Evolutionary conservation across 2,888 invertebrate species (phyloP).

Genomic region (Micoletzkya japonica): DNA sequence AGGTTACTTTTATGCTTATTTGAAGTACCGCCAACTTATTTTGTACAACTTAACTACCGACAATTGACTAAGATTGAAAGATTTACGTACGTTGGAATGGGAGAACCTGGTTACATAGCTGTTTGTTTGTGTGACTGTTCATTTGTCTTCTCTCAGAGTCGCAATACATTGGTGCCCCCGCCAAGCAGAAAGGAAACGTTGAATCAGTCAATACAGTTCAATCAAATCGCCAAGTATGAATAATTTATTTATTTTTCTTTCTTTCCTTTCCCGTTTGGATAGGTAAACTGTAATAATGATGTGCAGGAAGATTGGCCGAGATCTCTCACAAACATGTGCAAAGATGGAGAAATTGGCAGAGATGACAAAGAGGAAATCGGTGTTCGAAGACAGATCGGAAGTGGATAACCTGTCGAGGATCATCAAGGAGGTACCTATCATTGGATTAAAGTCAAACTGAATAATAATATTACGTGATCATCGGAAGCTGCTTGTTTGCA

Average conservation of each 20-base stretch:
- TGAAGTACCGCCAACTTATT: too few species aligned
- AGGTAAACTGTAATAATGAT: background rate
- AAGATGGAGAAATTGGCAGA: slow-evolving; percentile 91
- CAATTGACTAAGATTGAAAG: too few species aligned
- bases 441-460: too few species aligned
- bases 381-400: slow-evolving; percentile 96
- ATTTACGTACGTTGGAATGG: background rate
- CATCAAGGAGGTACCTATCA: slow-evolving; percentile 79
- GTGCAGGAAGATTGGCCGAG: slow-evolving; percentile 83
- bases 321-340: slow-evolving; percentile 90
- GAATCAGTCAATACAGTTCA: slow-evolving; percentile 58
- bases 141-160: slow-evolving; percentile 8
- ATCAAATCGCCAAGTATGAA: slow-evolving; percentile 57
- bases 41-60: too few species aligned
- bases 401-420: slow-evolving; percentile 96
- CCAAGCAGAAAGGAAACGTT: slow-evolving; percentile 50
- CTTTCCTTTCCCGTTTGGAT: background rate
- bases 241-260: background rate
- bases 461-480: too few species aligned
- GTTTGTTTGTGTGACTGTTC: background rate
- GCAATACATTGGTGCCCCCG: slow-evolving; percentile 28
- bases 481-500: too few species aligned
- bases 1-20: too few species aligned
- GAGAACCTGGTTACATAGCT: background rate
- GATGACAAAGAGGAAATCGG: slow-evolving; percentile 90